Evolutionary conservation across 2,113 vertebrate species (phyloP).

Genomic region (Girardinichthys multiradiatus): DNA sequence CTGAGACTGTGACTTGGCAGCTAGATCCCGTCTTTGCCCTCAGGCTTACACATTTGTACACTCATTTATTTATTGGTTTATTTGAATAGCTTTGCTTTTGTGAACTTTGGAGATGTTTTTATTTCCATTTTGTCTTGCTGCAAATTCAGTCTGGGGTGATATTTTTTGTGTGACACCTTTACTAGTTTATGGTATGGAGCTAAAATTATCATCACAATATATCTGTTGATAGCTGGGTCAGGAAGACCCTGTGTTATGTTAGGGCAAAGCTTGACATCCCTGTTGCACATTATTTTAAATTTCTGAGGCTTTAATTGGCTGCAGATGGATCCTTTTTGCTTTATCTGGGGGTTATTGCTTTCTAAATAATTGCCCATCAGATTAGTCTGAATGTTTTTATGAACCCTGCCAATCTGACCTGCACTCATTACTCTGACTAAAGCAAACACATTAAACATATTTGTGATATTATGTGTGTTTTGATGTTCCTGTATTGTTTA

Average conservation of each 20-base stretch:
- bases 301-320: slow-evolving; percentile 67
- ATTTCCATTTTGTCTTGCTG: slow-evolving; percentile 60
- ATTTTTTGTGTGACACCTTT: slow-evolving; percentile 57
- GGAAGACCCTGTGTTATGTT: slow-evolving; percentile 61
- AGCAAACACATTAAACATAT: slow-evolving; percentile 62
- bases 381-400: slow-evolving; percentile 64
- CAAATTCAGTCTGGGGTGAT: slow-evolving; percentile 31
- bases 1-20: slow-evolving; percentile 64
- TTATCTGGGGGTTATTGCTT: slow-evolving; percentile 76
- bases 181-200: slow-evolving; percentile 36
- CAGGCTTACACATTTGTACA: slow-evolving; percentile 65
- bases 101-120: slow-evolving; percentile 67
- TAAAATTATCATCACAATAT: slow-evolving; percentile 59
- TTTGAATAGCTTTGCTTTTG: slow-evolving; percentile 67
- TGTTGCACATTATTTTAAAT: slow-evolving; percentile 73
- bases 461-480: slow-evolving; percentile 63
- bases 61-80: slow-evolving; percentile 75
- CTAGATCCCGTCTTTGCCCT: slow-evolving; percentile 52
- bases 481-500: slow-evolving; percentile 74
- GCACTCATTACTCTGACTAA: slow-evolving; percentile 63
- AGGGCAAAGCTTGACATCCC: slow-evolving; percentile 70
- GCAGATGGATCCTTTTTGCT: slow-evolving; percentile 75
- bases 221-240: slow-evolving; percentile 50
- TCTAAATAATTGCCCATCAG: slow-evolving; percentile 75
- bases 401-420: slow-evolving; percentile 70